Conservation (phyloP, 2,113 vertebrate species). For the Myrmecophaga tridactyla region DNA sequence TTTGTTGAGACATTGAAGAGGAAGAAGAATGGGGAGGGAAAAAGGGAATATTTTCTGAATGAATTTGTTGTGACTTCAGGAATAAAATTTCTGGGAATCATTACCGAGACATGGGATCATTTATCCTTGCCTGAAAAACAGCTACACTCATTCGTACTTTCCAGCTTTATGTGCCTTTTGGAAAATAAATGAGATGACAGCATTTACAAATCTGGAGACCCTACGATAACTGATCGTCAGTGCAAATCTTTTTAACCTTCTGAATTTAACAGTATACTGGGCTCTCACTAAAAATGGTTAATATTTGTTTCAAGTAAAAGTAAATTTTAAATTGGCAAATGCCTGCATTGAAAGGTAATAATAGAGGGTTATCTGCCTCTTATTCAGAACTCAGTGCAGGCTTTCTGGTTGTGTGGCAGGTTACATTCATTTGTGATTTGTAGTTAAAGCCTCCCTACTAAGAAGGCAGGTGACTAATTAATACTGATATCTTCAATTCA, state of each 20-base stretch:
- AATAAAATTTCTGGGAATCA: neutral
- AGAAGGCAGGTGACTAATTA: slow-evolving; percentile 12
- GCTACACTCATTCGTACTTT: neutral
- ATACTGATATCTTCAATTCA: neutral
- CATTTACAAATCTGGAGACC: neutral
- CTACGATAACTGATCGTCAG: neutral
- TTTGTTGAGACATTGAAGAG: neutral
- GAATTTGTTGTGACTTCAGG: neutral
- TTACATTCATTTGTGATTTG: neutral
- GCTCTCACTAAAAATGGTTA: neutral
- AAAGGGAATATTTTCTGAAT: neutral
- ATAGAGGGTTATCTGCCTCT: neutral
- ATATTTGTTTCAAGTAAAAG: neutral
- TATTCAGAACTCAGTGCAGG: neutral
- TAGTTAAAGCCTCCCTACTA: neutral
- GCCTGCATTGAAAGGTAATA: neutral
- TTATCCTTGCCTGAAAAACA: neutral
- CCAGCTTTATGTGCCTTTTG: neutral
- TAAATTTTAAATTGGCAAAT: neutral
- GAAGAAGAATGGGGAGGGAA: neutral
- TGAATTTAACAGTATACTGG: neutral
- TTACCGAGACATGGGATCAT: neutral
- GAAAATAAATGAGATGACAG: neutral
- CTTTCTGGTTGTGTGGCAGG: neutral
- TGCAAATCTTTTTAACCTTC: neutral